Evolutionary conservation across 2,113 vertebrate genomes (phyloP), one percentile per base, ranked within the genome.

Genomic region (Notiomystis cincta): DNA sequence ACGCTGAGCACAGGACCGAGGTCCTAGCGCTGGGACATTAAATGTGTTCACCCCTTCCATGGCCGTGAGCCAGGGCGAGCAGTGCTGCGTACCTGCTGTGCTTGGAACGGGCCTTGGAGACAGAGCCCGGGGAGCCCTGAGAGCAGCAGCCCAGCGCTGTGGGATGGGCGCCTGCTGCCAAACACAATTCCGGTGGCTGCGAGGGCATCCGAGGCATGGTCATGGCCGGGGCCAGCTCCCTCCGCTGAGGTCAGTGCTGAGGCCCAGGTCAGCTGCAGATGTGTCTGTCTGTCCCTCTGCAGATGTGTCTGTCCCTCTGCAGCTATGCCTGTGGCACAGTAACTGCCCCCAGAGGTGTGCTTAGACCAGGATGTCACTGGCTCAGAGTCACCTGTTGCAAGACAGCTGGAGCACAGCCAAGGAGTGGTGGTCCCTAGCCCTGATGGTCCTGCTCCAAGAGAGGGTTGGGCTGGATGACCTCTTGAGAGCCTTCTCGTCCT

Each of bases 121-220:
- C 13, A 1, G 3, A 3, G 1, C 7, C 50, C 0, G 2, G 3
- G 7, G 3, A 31, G 19, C 42, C 25, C 47, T 2, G 8, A 15
- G 20, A 48, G 40, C 61, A 61, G 72, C 57, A 31, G 7, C 14
- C 48, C 19, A 15, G 42, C 5, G 0, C 16, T 1, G 47, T 4
- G 50, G 23, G n/a, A 15, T 13, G 38, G 27, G 2, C 57, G 15
- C 23, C 37, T 6, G 1, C 25, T 45, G 47, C 25, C 23, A 33
- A 31, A 27, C 0, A 1, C 5, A 58, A 7, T n/a, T 72, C 30
- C 0, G 27, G 24, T n/a, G 69, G 22, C 70, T 76, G 53, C 2
- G 2, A 35, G 51, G 48, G 28, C 3, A 12, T 40, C n/a, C 28
- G 38, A 50, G 48, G 14, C 21, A 0, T 0, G 4, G 37, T 2